Evolutionary conservation across 2,113 vertebrate genomes (phyloP).

Genomic region (Seriola aureovittata): DNA sequence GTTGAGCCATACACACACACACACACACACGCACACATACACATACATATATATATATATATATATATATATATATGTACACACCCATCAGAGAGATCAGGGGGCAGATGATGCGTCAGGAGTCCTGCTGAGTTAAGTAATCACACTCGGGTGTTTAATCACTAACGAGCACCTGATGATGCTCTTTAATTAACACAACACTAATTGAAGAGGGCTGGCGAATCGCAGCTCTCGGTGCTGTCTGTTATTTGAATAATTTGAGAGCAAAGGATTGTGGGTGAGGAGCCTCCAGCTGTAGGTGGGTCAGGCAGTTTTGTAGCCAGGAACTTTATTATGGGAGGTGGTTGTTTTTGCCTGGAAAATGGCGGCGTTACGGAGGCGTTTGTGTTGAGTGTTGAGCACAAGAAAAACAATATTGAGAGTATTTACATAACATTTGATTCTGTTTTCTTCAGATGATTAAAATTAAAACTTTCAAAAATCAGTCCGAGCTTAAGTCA

Average conservation of each 20-base stretch:
- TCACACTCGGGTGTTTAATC: slow-evolving; percentile 94
- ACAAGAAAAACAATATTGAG: background rate
- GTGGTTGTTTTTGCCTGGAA: background rate
- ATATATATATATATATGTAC: slow-evolving; percentile 1
- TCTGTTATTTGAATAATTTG: slow-evolving; percentile 85
- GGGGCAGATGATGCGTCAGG: slow-evolving; percentile 91
- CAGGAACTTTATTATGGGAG: slow-evolving; percentile 19
- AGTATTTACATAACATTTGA: background rate
- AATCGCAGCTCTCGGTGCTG: slow-evolving; percentile 88
- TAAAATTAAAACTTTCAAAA: no score
- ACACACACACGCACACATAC: slow-evolving; percentile 8
- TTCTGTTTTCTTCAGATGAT: no score
- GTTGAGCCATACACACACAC: slow-evolving; percentile 5
- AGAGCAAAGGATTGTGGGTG: slow-evolving; percentile 67
- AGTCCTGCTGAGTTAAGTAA: slow-evolving; percentile 91
- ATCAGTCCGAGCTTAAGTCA: no score
- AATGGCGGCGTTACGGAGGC: background rate
- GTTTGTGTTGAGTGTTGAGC: background rate
- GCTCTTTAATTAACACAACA: slow-evolving; percentile 91
- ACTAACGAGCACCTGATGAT: slow-evolving; percentile 93
- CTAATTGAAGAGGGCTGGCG: slow-evolving; percentile 84
- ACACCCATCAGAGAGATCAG: slow-evolving; percentile 60
- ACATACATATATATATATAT: background rate
- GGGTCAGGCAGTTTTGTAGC: slow-evolving; percentile 24
- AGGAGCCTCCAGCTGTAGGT: slow-evolving; percentile 49